Base-by-base conservation (phyloP, 2,888 invertebrate species). In the Hybos culiciformis region DNA sequence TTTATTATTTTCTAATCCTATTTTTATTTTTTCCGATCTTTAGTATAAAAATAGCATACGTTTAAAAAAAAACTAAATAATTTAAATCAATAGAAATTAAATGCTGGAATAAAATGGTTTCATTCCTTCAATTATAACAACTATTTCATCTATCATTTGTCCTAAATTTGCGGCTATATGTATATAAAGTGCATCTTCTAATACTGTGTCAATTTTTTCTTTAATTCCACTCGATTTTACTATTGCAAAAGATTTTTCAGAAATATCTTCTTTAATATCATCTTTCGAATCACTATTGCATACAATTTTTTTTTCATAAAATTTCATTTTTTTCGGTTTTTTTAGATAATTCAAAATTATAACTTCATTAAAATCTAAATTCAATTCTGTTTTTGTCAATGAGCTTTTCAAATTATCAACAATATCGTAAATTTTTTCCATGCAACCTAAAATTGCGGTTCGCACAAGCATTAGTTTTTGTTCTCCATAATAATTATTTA, bases 361-460 rank as follows among this genome's bases (percentile, higher is more conserved):
- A 24, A 42, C 39, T 33, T 47, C 46, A 37, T 48, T 41, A 38
- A 44, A 46, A n/a, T 37, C 39, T 21, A 44, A 37, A 32, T 44
- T 41, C 12, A 42, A 31, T 3, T 41, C 14, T 11, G 41, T 46
- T 23, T 24, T 4, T 7, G 32, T 23, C 20, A 41, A 36, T n/a
- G 17, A 17, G 2, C 24, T 23, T 15, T 14, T 14, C 15, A 48
- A 39, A 3, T 37, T 18, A 4, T 21, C 11, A 6, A 33, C 41
- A 5, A 36, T 19, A 18, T 29, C 12, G 8, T 46, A 42, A 3
- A 48, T 39, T 26, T 40, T 38, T n/a, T 46, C 44, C 3, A 44
- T 21, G 12, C 37, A 26, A 12, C 26, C 17, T 11, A 41, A 21
- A 2, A 48, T 20, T n/a, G 44, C 39, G 19, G 31, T 44, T 37